Evolutionary conservation across 2,888 invertebrate species (phyloP), one percentile per base, ranked within the genome.

Genomic region (Hemithea aestivaria): DNA sequence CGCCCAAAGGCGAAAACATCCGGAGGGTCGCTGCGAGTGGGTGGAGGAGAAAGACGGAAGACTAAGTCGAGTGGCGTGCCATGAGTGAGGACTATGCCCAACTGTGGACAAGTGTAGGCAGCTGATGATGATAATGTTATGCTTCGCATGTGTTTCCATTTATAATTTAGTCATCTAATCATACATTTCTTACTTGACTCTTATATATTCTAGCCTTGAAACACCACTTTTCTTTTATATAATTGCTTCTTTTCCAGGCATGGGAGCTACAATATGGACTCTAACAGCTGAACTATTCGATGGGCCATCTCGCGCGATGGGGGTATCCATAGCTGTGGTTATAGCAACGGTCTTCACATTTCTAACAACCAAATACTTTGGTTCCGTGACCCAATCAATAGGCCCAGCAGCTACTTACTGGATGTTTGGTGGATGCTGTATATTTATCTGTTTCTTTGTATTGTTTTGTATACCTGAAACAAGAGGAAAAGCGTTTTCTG

Each of bases 401-500:
- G 77, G 77, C 0, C 59, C 74, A 0, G 55, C 72, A 0, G 24
- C 48, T 0, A 74, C 66, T 0, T 80, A 74, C 27, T 74, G 38
- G 38, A 29, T 35, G 22, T 39, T 38, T 10, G 24, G 6, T n/a
- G 38, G n/a, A 2, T 43, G 30, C 25, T 59, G 65, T 12, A 40
- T 72, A 0, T 9, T 73, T 1, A 37, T 69, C 0, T 57, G 56
- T 21, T 2, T 58, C 1, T 66, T 74, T 7, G 49, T 75, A 2
- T 24, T 57, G 8, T 53, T 71, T 8, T 70, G 56, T 36, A 34
- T 80, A 1, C 80, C 80, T 0, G 80, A 80, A 35, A 80, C 78
- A 0, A 80, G 73, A 16, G 75, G 75, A 0, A 78, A 66, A 32
- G 58, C 59, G 1, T 73, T 78, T 21, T 40, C 51, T 1, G 74